Evolutionary conservation across 2,888 invertebrate genomes (phyloP).

Genomic region (Cheilosia impressa): DNA sequence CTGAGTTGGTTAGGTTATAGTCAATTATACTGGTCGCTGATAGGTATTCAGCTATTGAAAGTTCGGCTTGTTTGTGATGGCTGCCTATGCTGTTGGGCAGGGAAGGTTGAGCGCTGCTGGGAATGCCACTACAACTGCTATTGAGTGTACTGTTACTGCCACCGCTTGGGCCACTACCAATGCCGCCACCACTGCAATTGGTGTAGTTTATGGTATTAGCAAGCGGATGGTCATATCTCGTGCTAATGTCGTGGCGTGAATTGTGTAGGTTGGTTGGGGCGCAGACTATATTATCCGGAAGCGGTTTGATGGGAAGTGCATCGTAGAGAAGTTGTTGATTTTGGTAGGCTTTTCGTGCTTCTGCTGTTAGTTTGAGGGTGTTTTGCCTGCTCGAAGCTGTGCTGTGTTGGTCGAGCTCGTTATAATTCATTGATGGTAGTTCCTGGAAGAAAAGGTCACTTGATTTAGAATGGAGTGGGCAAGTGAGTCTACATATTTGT

Average conservation of each 20-base stretch:
- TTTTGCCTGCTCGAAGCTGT: slow-evolving; percentile 82
- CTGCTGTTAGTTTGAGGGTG: slow-evolving; percentile 82
- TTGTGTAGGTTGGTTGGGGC: slow-evolving; percentile 66
- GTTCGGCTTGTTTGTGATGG: slow-evolving; percentile 77
- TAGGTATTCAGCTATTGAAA: slow-evolving; percentile 81
- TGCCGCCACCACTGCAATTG: slow-evolving; percentile 74
- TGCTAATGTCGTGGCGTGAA: slow-evolving; percentile 77
- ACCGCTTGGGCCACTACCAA: slow-evolving; percentile 70
- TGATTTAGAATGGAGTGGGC: too few species aligned
- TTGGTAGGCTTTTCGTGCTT: slow-evolving; percentile 80
- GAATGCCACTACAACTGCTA: slow-evolving; percentile 72
- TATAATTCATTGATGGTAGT: slow-evolving; percentile 76
- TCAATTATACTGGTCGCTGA: slow-evolving; percentile 82
- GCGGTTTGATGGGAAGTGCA: slow-evolving; percentile 80
- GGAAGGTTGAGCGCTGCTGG: slow-evolving; percentile 64
- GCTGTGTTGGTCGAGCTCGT: slow-evolving; percentile 80
- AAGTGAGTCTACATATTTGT: too few species aligned
- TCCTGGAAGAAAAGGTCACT: slow-evolving; percentile 71
- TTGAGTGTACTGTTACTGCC: slow-evolving; percentile 79
- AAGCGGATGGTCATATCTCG: slow-evolving; percentile 80
- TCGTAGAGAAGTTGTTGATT: slow-evolving; percentile 81
- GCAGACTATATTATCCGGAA: slow-evolving; percentile 69
- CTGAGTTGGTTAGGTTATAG: slow-evolving; percentile 81
- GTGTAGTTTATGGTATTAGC: slow-evolving; percentile 78
- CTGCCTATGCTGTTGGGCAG: slow-evolving; percentile 72